phyloP scores from a whole-genome alignment of 2,113 vertebrate genomes.

The Furnarius figulus region DNA sequence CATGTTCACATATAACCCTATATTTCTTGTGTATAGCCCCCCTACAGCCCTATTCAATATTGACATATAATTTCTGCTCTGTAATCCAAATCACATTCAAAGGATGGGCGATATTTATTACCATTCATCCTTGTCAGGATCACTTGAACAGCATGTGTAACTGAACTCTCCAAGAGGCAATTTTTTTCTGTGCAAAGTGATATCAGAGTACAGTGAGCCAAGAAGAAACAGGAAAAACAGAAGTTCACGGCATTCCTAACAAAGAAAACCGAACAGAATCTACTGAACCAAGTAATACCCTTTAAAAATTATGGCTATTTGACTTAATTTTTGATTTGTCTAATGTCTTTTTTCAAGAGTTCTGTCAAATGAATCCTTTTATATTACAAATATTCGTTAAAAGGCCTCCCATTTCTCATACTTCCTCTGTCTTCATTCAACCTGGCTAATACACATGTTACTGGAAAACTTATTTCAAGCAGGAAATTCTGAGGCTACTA shows the following conservation, averaged over 20 bases:
- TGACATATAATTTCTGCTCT: slow-evolving; percentile 38
- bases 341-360: neutral
- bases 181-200: neutral
- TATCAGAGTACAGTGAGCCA: neutral
- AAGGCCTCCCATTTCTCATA: neutral
- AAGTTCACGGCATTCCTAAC: neutral
- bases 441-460: neutral
- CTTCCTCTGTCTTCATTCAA: neutral
- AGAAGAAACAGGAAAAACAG: neutral
- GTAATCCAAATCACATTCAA: slow-evolving; percentile 21
- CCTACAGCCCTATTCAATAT: neutral
- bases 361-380: neutral
- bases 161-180: slow-evolving; percentile 1
- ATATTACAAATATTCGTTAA: neutral
- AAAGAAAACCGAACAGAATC: neutral
- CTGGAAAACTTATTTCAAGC: neutral
- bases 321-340: neutral
- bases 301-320: neutral
- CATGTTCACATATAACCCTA: neutral
- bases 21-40: neutral
- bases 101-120: neutral
- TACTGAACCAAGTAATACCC: neutral
- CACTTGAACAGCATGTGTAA: neutral
- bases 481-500: neutral
- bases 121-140: slow-evolving; percentile 9